Percentiles rank a stretch among this genome's conserved stretches.
These are phyloP conservation scores for Myiopsitta monachus DNA, from an alignment of 2,113 vertebrate genomes.

Conservation along the genomic window DNA sequence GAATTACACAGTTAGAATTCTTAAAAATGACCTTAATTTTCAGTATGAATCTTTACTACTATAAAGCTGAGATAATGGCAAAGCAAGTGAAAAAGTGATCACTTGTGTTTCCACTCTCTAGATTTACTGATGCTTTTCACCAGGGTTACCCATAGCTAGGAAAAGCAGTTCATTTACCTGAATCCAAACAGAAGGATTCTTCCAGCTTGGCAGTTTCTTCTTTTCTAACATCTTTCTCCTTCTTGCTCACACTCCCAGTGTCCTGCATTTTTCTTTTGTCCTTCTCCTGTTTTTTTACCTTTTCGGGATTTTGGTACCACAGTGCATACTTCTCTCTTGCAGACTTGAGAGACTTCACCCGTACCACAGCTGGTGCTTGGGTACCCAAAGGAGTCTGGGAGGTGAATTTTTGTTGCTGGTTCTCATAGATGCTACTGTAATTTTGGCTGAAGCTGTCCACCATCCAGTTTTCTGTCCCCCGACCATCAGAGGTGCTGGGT, in stretches of 20 bases:
- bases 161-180: neutral
- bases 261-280: slow-evolving; percentile 68
- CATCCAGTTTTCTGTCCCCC: slow-evolving; percentile 84
- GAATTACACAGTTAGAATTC: neutral
- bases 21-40: neutral
- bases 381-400: slow-evolving; percentile 69
- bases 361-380: slow-evolving; percentile 44
- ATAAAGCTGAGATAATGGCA: neutral
- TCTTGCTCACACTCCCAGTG: neutral
- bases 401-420: slow-evolving; percentile 77
- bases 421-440: slow-evolving; percentile 74
- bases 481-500: slow-evolving; percentile 85
- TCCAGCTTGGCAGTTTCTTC: slow-evolving; percentile 39
- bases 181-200: neutral
- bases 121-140: neutral
- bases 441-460: slow-evolving; percentile 73
- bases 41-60: neutral
- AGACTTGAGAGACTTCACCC: slow-evolving; percentile 1
- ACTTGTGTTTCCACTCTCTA: neutral
- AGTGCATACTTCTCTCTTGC: neutral
- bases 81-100: neutral
- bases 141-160: neutral
- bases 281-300: slow-evolving; percentile 83
- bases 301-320: slow-evolving; percentile 79
- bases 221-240: slow-evolving; percentile 27